Percentiles rank a stretch among this genome's conserved stretches.
Conservation (phyloP, 2,113 vertebrate genomes). For the Tinamus guttatus region DNA sequence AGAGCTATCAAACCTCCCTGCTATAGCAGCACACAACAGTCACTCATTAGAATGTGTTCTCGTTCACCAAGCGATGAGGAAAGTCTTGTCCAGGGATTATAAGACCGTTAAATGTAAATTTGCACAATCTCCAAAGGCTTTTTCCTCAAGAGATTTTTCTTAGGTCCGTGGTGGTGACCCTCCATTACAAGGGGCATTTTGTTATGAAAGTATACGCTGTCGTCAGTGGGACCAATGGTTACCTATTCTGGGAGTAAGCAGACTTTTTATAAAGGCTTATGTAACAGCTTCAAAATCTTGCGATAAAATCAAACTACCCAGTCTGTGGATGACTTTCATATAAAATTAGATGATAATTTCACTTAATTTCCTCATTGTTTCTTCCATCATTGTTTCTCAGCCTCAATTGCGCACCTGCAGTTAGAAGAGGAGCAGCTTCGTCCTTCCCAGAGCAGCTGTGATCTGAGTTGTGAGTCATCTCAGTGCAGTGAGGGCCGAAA, state of each 20-base stretch:
- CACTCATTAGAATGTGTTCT: not conserved
- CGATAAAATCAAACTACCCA: not conserved
- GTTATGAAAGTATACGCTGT: not conserved
- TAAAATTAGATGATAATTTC: not conserved
- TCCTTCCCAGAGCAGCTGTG: not conserved
- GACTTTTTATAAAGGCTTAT: not conserved
- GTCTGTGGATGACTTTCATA: not conserved
- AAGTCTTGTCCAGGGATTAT: not conserved
- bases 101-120: not conserved
- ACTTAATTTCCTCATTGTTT: not conserved
- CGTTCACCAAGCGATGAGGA: not conserved
- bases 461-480: not conserved
- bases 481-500: not conserved
- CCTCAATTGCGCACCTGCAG: not conserved
- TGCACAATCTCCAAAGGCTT: not conserved
- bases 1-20: conserved; percentile 26
- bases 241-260: not conserved
- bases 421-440: not conserved
- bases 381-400: not conserved
- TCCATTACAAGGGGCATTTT: not conserved
- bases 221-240: not conserved
- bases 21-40: conserved; percentile 20
- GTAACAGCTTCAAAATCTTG: not conserved
- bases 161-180: not conserved
- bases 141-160: not conserved